These are phyloP conservation scores for Ramphastos sulfuratus DNA, from an alignment of 2,113 vertebrate genomes.

Conservation along the genomic window DNA sequence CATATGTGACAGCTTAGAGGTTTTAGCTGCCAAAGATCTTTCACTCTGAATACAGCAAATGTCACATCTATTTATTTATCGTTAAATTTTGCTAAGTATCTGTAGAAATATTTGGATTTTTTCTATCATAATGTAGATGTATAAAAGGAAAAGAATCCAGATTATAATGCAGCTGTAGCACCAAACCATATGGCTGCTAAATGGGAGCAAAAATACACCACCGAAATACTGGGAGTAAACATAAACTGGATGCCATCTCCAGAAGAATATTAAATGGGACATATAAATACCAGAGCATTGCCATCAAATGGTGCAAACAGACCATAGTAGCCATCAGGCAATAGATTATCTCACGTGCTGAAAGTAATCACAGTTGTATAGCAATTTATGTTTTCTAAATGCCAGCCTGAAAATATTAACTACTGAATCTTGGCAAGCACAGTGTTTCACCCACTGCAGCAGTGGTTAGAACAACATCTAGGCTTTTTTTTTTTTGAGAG, in stretches of 20 bases:
- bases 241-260: conserved; percentile 52
- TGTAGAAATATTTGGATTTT: conserved; percentile 78
- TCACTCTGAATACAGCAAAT: conserved; percentile 84
- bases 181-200: conserved; percentile 65
- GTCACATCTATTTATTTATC: conserved; percentile 83
- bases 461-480: not conserved
- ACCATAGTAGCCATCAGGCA: conserved; percentile 40
- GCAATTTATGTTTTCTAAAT: conserved; percentile 42
- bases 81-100: conserved; percentile 78
- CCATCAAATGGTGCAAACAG: conserved; percentile 42
- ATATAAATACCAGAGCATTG: conserved; percentile 36
- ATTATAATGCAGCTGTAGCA: conserved; percentile 70
- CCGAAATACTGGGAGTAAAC: conserved; percentile 54
- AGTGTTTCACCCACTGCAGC: not conserved
- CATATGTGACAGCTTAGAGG: conserved; percentile 80
- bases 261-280: conserved; percentile 61
- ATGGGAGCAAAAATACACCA: conserved; percentile 48
- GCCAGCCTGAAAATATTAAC: conserved; percentile 51
- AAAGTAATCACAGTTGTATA: conserved; percentile 52
- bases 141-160: conserved; percentile 64
- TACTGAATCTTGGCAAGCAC: conserved; percentile 16
- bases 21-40: conserved; percentile 83
- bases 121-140: conserved; percentile 68
- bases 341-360: conserved; percentile 36
- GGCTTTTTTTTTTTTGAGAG: not conserved